A percentile compares a stretch with the other conserved stretches of the same genome.
phyloP scores from a whole-genome alignment of 2,797 vertebrate species.

The Schizopygopsis pylzovi region DNA sequence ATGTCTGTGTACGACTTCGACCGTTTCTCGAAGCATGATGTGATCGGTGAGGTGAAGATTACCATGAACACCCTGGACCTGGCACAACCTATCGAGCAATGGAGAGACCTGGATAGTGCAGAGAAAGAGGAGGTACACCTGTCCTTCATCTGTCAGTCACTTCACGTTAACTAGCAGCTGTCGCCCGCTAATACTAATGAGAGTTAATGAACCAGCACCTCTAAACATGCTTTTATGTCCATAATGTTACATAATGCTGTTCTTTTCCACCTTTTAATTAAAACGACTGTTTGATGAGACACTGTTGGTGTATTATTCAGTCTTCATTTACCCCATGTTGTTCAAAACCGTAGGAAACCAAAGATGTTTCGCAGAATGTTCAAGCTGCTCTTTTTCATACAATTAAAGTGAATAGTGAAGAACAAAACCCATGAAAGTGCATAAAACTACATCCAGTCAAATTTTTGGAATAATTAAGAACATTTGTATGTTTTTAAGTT shows the following conservation, averaged over 20 bases:
- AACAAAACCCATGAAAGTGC: not conserved
- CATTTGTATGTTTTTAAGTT: not conserved
- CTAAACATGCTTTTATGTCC: slow-evolving; percentile 14
- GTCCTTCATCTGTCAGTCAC: not conserved
- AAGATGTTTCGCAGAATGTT: not conserved
- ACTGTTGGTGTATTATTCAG: not conserved
- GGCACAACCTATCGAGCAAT: slow-evolving; percentile 95
- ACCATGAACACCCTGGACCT: slow-evolving; percentile 96
- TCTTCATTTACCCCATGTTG: not conserved
- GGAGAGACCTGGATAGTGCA: slow-evolving; percentile 93
- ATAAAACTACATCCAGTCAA: not conserved
- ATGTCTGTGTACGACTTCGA: slow-evolving; percentile 98
- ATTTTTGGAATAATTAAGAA: not conserved
- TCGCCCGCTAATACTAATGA: not conserved
- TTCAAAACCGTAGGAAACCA: not conserved
- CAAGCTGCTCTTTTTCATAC: not conserved
- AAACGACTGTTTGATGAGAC: not conserved
- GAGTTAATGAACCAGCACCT: not conserved
- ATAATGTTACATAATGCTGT: slow-evolving; percentile 1
- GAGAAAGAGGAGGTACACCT: slow-evolving; percentile 93
- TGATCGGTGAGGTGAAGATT: slow-evolving; percentile 94
- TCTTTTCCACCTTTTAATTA: not conserved
- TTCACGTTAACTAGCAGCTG: slow-evolving; percentile 19
- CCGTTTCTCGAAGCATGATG: slow-evolving; percentile 97
- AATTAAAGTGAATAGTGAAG: not conserved